These are phyloP conservation scores for Schrankia costaestrigalis DNA, from an alignment of 2,888 invertebrate genomes.

Conservation along the genomic window DNA sequence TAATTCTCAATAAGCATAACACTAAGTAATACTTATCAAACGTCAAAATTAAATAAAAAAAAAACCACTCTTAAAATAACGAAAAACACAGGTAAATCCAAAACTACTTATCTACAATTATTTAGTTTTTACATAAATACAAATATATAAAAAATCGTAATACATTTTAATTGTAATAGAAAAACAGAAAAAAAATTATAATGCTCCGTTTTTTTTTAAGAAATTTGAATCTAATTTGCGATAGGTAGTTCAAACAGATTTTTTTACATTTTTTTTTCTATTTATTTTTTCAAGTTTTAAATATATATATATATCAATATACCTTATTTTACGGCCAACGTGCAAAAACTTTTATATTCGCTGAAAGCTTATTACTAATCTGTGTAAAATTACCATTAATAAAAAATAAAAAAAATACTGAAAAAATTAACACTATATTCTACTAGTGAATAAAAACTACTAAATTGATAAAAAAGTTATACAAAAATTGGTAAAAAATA, in stretches of 20 bases:
- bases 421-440: slow-evolving; percentile 52
- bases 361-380: slow-evolving; percentile 58
- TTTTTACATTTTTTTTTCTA: slow-evolving; percentile 35
- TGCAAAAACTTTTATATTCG: slow-evolving; percentile 55
- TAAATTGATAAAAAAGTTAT: slow-evolving; percentile 60
- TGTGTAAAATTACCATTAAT: slow-evolving; percentile 45
- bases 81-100: slow-evolving; percentile 51
- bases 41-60: slow-evolving; percentile 38
- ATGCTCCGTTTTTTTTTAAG: slow-evolving; percentile 58
- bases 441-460: slow-evolving; percentile 44
- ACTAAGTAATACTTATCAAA: slow-evolving; percentile 41
- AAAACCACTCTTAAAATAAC: slow-evolving; percentile 46
- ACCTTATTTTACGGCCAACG: slow-evolving; percentile 60
- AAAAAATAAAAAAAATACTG: slow-evolving; percentile 55
- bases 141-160: slow-evolving; percentile 57
- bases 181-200: slow-evolving; percentile 40
- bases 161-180: slow-evolving; percentile 37
- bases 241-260: slow-evolving; percentile 39
- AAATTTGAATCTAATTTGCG: slow-evolving; percentile 50
- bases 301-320: slow-evolving; percentile 54
- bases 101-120: slow-evolving; percentile 52
- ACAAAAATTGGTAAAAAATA: slow-evolving; percentile 68
- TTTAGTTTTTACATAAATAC: slow-evolving; percentile 54
- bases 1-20: slow-evolving; percentile 27
- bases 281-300: too few species aligned